A percentile compares a stretch with the other conserved stretches of the same genome.
Evolutionary conservation across 2,797 vertebrate species (phyloP).

Genomic region (Gallinago stenura): DNA sequence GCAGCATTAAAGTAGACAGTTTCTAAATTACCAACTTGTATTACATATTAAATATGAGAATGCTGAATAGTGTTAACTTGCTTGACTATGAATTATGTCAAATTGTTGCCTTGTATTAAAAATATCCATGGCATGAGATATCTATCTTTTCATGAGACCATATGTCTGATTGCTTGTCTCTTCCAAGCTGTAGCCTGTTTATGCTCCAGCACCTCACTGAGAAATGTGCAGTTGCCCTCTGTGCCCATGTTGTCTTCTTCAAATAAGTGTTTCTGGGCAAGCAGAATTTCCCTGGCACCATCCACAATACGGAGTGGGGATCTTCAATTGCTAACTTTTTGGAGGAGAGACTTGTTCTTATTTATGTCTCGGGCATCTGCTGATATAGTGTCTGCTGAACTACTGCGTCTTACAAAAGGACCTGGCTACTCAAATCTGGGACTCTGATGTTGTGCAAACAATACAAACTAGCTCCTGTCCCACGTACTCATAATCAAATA

Average conservation of each 20-base stretch:
- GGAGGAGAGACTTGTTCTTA: background rate
- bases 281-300: background rate
- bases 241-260: background rate
- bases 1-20: background rate
- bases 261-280: background rate
- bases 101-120: background rate
- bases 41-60: background rate
- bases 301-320: background rate
- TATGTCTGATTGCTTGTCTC: background rate
- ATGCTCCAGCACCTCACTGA: background rate
- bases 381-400: background rate
- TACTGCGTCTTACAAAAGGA: background rate
- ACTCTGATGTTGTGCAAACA: background rate
- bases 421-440: background rate
- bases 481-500: background rate
- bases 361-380: background rate
- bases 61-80: background rate
- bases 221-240: background rate
- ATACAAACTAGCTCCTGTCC: background rate
- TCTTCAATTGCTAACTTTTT: background rate
- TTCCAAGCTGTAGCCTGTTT: slow-evolving; percentile 28
- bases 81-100: background rate
- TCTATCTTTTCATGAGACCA: background rate
- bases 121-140: background rate
- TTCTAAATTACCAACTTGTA: background rate